Evolutionary conservation across 2,113 vertebrate species (phyloP), one percentile per base, ranked within the genome.

Genomic region (Astur gentilis): DNA sequence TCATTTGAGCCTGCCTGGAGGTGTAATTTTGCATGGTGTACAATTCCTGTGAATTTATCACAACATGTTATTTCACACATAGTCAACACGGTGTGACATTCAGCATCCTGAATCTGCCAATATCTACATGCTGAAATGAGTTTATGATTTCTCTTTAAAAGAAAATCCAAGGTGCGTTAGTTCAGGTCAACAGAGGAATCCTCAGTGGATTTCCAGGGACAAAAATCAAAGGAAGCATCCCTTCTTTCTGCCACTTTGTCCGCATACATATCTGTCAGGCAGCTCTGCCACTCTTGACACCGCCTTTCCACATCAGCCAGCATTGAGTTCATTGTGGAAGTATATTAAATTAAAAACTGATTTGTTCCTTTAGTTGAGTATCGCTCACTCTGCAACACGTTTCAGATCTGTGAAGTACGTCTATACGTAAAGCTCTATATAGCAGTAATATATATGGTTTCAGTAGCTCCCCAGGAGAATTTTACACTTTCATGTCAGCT

Each of bases 21-120:
- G 91, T 80, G 57, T 89, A 89, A 94, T 95, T 96, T 84, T 90
- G 92, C 93, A 95, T 69, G 94, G 72, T 21, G n/a, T 45, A 81
- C 82, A 90, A 90, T 54, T 93, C 92, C 93, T 75, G 64, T 45
- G 83, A 93, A 96, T 97, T 94, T 88, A 93, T 96, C 93, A 72
- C 83, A 90, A 90, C 66, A 49, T 31, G 61, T 78, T 96, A 88
- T 90, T 94, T 97, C 91, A 95, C 96, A 96, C 95, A 32, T 31
- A 94, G 82, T 29, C 96, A 96, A 93, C 52, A 54, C 5, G 67
- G 82, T 73, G 78, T 90, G 93, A 95, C 94, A 94, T 95, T 88
- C 87, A 86, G 84, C 89, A 90, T 85, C 89, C 71, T 15, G 87
- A 73, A 81, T 40, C n/a, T 0, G 1, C 75, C 85, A 40, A 7